Conservation (phyloP, 2,888 invertebrate species). For the Byasa hedistus region DNA sequence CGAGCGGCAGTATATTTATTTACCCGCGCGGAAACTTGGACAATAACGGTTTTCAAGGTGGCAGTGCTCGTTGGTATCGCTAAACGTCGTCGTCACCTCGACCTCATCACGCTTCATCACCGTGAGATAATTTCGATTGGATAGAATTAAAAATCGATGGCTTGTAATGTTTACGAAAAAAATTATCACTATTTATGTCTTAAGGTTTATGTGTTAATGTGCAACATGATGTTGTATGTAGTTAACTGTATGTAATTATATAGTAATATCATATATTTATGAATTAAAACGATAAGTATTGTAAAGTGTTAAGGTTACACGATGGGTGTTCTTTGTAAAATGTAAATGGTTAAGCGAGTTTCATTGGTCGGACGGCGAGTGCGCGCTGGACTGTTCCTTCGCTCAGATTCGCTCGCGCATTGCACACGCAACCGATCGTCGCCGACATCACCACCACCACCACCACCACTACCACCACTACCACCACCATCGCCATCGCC, state of each 20-base stretch:
- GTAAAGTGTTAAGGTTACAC: slow-evolving; percentile 62
- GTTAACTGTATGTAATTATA: slow-evolving; percentile 44
- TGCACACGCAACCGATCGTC: slow-evolving; percentile 29
- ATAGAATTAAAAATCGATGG: slow-evolving; percentile 47
- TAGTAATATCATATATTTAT: slow-evolving; percentile 75
- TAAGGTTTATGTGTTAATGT: slow-evolving; percentile 67
- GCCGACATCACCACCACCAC: too few species aligned
- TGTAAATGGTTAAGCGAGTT: slow-evolving; percentile 52
- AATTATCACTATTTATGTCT: slow-evolving; percentile 59
- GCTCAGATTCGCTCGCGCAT: slow-evolving; percentile 69
- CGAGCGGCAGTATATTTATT: too few species aligned
- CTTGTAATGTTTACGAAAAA: slow-evolving; percentile 52
- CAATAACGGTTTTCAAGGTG: slow-evolving; percentile 59
- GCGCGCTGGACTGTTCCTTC: slow-evolving; percentile 55
- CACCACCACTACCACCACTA: too few species aligned
- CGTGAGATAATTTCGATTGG: slow-evolving; percentile 48
- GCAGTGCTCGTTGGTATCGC: slow-evolving; percentile 51
- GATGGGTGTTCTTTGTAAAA: slow-evolving; percentile 67
- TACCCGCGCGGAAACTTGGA: slow-evolving; percentile 35
- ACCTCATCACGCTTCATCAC: slow-evolving; percentile 45
- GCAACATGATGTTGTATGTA: slow-evolving; percentile 64
- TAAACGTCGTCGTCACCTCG: not conserved
- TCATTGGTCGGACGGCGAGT: too few species aligned
- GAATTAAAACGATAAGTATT: slow-evolving; percentile 69
- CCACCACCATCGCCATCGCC: too few species aligned